Conservation (phyloP, 2,797 vertebrate species). For the Menidia menidia region DNA sequence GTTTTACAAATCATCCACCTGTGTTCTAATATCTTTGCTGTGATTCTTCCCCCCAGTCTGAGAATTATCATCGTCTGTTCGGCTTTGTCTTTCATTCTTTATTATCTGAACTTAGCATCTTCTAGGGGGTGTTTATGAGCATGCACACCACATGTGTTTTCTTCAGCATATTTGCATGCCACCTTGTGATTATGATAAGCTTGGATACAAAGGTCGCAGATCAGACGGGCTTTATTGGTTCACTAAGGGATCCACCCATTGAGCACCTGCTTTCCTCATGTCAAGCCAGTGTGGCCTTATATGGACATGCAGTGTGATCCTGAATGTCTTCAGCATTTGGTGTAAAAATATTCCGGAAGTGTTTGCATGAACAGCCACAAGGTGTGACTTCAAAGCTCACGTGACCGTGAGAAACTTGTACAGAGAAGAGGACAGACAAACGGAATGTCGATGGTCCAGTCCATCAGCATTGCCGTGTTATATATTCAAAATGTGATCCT, state of each 20-base stretch:
- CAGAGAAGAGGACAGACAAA: neutral
- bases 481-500: constrained; percentile 26
- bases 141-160: neutral
- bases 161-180: constrained; percentile 1
- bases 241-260: neutral
- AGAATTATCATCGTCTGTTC: neutral
- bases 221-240: constrained; percentile 2
- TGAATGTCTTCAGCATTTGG: neutral
- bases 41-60: constrained; percentile 4
- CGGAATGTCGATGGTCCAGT: constrained; percentile 62
- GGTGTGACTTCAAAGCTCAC: constrained; percentile 31
- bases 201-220: constrained; percentile 3
- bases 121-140: too few species aligned
- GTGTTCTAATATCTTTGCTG: neutral
- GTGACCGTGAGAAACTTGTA: constrained; percentile 50
- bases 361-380: constrained; percentile 1
- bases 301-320: constrained; percentile 19
- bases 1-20: constrained; percentile 16
- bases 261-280: neutral
- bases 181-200: neutral
- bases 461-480: constrained; percentile 40
- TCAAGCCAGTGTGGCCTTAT: constrained; percentile 39
- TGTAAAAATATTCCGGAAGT: neutral
- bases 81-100: neutral
- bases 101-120: too few species aligned